These are phyloP conservation scores for Ornithoptera alexandrae DNA, from an alignment of 2,888 invertebrate genomes.

Conservation along the genomic window DNA sequence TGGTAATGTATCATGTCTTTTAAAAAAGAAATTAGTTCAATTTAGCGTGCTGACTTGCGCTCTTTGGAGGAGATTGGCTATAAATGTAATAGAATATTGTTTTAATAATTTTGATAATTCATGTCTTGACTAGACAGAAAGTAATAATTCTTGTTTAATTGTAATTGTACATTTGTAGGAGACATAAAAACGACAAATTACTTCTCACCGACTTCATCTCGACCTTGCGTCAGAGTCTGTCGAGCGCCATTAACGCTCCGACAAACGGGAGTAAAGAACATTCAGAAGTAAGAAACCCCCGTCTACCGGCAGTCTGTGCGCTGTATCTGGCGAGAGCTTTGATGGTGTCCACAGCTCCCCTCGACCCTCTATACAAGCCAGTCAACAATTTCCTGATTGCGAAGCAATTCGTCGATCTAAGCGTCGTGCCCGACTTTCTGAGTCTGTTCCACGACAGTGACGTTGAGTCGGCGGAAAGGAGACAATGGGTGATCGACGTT, in stretches of 20 bases:
- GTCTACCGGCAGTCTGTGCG: constrained; percentile 81
- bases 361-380: constrained; percentile 86
- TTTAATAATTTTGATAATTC: too few relatives aligned
- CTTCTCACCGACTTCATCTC: constrained; percentile 85
- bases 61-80: too few relatives aligned
- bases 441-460: constrained; percentile 90
- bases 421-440: constrained; percentile 92
- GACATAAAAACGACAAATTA: constrained; percentile 82
- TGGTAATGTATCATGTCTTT: too few relatives aligned
- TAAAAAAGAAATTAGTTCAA: too few relatives aligned
- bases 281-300: constrained; percentile 56
- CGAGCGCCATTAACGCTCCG: constrained; percentile 49
- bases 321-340: constrained; percentile 86
- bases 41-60: too few relatives aligned
- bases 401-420: constrained; percentile 87
- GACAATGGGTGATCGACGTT: constrained; percentile 88
- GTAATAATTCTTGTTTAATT: too few relatives aligned
- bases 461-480: constrained; percentile 83
- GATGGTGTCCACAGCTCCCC: constrained; percentile 86
- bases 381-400: constrained; percentile 89
- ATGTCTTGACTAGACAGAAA: too few relatives aligned
- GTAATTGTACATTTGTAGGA: constrained; percentile 50
- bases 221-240: constrained; percentile 82
- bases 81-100: too few relatives aligned
- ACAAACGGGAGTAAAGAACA: constrained; percentile 37